These are phyloP conservation scores for Melipona quadrifasciata DNA, from an alignment of 1,140 invertebrate species.

Conservation along the genomic window DNA sequence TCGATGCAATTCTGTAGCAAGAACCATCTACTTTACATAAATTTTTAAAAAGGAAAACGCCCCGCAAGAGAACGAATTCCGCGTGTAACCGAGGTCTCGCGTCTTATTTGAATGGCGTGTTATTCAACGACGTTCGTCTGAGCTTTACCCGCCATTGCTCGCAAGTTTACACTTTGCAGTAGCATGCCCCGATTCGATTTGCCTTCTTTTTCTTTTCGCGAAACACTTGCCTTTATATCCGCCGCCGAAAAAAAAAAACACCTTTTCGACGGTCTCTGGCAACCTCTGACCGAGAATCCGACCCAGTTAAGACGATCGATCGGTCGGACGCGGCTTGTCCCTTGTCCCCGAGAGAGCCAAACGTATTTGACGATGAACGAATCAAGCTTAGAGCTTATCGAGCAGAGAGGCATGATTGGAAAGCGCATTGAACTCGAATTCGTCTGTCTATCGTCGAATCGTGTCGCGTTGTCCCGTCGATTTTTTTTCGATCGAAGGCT, in stretches of 20 bases:
- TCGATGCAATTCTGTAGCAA: too few relatives aligned
- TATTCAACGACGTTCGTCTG: background rate
- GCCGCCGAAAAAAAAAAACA: background rate
- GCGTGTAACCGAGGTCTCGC: background rate
- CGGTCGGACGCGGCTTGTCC: constrained; percentile 16
- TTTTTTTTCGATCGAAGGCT: background rate
- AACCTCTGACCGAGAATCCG: constrained; percentile 40
- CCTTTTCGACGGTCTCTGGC: constrained; percentile 25
- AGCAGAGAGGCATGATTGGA: background rate
- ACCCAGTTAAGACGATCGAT: constrained; percentile 62
- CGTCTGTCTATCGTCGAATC: background rate
- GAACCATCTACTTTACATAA: too few relatives aligned
- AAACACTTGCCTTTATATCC: background rate
- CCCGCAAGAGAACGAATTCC: background rate
- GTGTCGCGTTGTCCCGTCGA: background rate
- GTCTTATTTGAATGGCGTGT: background rate
- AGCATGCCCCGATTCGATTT: background rate
- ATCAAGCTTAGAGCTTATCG: background rate
- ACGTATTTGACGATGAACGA: constrained; percentile 9
- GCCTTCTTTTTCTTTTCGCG: background rate
- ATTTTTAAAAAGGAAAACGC: background rate
- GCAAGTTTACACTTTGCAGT: background rate
- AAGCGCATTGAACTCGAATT: background rate
- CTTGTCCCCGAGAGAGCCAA: background rate
- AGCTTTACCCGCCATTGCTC: too few relatives aligned